Base-by-base conservation (phyloP, 1,140 invertebrate species). In the Colletes gigas region DNA sequence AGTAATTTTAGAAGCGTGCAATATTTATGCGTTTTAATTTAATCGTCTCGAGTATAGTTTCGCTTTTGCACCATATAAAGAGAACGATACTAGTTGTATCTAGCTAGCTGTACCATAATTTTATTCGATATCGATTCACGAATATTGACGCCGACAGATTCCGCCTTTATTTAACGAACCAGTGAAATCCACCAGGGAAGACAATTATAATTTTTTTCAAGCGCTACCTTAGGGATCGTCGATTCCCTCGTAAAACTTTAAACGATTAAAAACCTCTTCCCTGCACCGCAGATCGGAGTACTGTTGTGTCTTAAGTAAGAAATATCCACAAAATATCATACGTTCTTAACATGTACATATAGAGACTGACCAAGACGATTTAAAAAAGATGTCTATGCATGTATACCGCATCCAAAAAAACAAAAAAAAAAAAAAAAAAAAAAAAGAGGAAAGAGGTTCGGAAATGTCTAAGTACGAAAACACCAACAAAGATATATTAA, bases 231-330 rank as follows among this genome's bases (percentile, higher is more conserved):
- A 73, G 77, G 70, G 77, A 73, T 19, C 50, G 41, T 73, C 69
- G 60, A 79, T 65, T 73, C 52, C 70, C 50, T 65, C 21, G 63
- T 47, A n/a, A 63, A 60, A 72, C 68, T 47, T 63, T 55, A 47
- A 65, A 65, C 60, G 77, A 73, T 79, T 15, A 30, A 69, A 7
- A 4, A 50, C n/a, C 21, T 73, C 17, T 73, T 50, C 70, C 21
- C 60, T 60, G 50, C 14, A 52, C 39, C n/a, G 50, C 21, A 60
- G 52, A 66, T 47, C 52, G 67, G 66, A 63, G 57, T n/a, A 66
- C 52, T 73, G 60, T 79, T 39, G 77, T 77, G 79, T 81, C 66
- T 81, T 69, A 69, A 81, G n/a, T 47, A 8, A 39, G 65, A 73
- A 59, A 80, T 67, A 60, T 75, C 63, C 65, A 62, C 39, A 60